Evolutionary conservation across 2,888 invertebrate genomes (phyloP).

Genomic region (Ochropleura leucogaster): DNA sequence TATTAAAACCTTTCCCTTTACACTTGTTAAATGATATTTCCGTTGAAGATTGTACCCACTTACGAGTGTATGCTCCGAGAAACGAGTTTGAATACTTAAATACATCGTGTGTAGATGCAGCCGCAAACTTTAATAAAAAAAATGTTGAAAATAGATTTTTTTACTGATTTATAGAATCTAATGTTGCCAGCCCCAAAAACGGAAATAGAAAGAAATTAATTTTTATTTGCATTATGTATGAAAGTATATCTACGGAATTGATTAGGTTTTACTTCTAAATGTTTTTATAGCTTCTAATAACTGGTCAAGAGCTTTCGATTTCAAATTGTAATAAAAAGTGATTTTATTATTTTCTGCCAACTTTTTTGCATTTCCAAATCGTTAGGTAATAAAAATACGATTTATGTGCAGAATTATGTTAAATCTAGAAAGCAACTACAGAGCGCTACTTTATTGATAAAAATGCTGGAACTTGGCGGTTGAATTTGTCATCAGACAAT

Average conservation of each 20-base stretch:
- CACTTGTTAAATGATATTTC: conserved; percentile 73
- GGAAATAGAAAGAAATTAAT: conserved; percentile 8
- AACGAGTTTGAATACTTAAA: conserved; percentile 37
- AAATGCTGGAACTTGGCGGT: background rate
- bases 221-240: conserved; percentile 24
- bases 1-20: conserved; percentile 61
- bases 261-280: conserved; percentile 27
- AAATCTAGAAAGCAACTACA: conserved; percentile 19
- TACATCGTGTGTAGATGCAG: conserved; percentile 1
- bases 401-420: conserved; percentile 14
- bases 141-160: background rate
- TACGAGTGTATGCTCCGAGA: conserved; percentile 37
- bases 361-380: background rate
- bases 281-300: conserved; percentile 23
- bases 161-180: background rate
- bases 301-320: conserved; percentile 37
- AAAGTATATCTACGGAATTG: conserved; percentile 28
- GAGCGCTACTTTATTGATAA: background rate
- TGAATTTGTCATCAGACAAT: too few species aligned
- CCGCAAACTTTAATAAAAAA: background rate
- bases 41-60: conserved; percentile 66
- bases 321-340: conserved; percentile 23
- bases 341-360: conserved; percentile 25
- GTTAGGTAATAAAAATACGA: conserved; percentile 6
- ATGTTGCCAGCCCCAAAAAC: conserved; percentile 21